Conservation (phyloP, 2,888 invertebrate genomes). For the Arge pagana region DNA sequence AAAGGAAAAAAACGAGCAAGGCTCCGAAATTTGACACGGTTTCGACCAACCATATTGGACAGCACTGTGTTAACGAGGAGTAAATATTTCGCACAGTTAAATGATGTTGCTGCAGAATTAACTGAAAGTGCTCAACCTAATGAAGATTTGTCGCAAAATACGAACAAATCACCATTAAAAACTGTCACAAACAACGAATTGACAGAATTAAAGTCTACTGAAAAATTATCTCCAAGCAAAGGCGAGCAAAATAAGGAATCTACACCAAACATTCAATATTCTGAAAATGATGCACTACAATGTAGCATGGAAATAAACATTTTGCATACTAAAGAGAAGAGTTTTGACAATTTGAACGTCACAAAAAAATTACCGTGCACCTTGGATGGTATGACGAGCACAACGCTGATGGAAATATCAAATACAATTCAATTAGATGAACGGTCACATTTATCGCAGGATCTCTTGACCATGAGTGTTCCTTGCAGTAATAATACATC, state of each 20-base stretch:
- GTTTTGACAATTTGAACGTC: no score
- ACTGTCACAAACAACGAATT: slow-evolving; percentile 11
- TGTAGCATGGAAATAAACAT: no score
- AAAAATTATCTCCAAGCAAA: no score
- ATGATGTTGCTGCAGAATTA: slow-evolving; percentile 19
- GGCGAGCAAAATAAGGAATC: no score
- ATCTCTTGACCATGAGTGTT: no score
- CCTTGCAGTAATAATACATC: neutral
- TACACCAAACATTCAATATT: no score
- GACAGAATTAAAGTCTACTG: slow-evolving; percentile 41
- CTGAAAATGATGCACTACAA: no score
- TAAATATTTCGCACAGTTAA: slow-evolving; percentile 42
- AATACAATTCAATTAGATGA: no score
- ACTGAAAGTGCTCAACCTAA: neutral
- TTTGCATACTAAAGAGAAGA: no score
- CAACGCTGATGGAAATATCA: neutral
- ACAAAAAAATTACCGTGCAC: slow-evolving; percentile 3
- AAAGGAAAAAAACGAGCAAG: slow-evolving; percentile 37
- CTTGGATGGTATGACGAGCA: neutral
- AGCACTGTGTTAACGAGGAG: slow-evolving; percentile 41
- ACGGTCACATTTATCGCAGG: no score
- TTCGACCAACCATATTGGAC: slow-evolving; percentile 48
- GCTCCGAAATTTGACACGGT: slow-evolving; percentile 35
- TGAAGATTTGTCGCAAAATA: neutral
- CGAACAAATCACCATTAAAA: neutral